Evolutionary conservation across 1,140 invertebrate species (phyloP).

Genomic region (Microplitis mediator): DNA sequence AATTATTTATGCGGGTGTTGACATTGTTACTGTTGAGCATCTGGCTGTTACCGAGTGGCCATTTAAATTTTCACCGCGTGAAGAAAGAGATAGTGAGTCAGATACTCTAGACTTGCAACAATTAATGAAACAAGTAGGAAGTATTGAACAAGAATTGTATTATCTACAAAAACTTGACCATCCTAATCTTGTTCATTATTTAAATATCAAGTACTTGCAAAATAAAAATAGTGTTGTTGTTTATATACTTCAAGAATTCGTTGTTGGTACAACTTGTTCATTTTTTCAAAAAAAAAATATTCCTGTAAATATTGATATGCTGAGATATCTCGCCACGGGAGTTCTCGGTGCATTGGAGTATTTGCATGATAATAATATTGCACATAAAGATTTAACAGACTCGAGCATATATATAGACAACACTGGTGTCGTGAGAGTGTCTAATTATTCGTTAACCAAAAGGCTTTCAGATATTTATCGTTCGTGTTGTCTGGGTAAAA

Average conservation of each 20-base stretch:
- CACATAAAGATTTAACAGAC: slow-evolving; percentile 76
- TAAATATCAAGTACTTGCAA: slow-evolving; percentile 70
- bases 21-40: slow-evolving; percentile 70
- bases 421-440: slow-evolving; percentile 65
- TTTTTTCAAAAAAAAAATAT: slow-evolving; percentile 64
- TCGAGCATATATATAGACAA: slow-evolving; percentile 71
- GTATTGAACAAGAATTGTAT: slow-evolving; percentile 76
- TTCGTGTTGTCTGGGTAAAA: slow-evolving; percentile 42
- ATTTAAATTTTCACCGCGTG: slow-evolving; percentile 55
- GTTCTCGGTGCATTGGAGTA: slow-evolving; percentile 73
- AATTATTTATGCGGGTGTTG: slow-evolving; percentile 75
- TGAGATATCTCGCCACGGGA: slow-evolving; percentile 69
- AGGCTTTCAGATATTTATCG: slow-evolving; percentile 64
- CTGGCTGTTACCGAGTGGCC: slow-evolving; percentile 77
- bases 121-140: slow-evolving; percentile 65
- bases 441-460: slow-evolving; percentile 76
- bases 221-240: slow-evolving; percentile 66
- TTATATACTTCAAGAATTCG: slow-evolving; percentile 73
- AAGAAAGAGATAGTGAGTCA: slow-evolving; percentile 5
- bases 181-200: slow-evolving; percentile 74
- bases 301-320: slow-evolving; percentile 65
- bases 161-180: slow-evolving; percentile 72
- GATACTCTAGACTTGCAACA: slow-evolving; percentile 55
- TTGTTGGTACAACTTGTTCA: slow-evolving; percentile 62
- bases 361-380: slow-evolving; percentile 78